Percentiles rank a stretch among this genome's conserved stretches.
Evolutionary conservation across 2,113 vertebrate genomes (phyloP).

Genomic region (Gadus macrocephalus): DNA sequence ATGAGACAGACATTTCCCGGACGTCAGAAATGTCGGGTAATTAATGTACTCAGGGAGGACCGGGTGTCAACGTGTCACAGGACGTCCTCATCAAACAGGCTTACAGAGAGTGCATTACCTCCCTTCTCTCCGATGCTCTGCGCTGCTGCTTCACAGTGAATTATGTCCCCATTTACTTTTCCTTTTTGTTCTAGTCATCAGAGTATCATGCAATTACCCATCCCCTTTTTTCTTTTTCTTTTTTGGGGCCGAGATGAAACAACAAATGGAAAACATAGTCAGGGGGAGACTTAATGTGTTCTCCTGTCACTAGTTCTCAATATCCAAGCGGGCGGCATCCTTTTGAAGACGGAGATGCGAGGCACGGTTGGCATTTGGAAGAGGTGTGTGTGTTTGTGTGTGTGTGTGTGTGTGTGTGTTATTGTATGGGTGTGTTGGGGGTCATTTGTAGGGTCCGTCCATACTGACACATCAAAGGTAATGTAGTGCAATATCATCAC

Average conservation of each 20-base stretch:
- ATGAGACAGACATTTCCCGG: slow-evolving; percentile 37
- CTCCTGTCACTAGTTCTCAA: too few relatives aligned
- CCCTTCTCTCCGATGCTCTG: slow-evolving; percentile 35
- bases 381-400: neutral
- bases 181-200: neutral
- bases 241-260: too few relatives aligned
- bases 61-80: slow-evolving; percentile 40
- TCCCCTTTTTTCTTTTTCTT: too few relatives aligned
- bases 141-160: slow-evolving; percentile 22
- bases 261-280: too few relatives aligned
- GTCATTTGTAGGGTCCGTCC: slow-evolving; percentile 12
- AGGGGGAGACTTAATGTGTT: too few relatives aligned
- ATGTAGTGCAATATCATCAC: slow-evolving; percentile 33
- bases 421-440: neutral
- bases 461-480: slow-evolving; percentile 43
- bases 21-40: slow-evolving; percentile 44
- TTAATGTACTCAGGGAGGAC: slow-evolving; percentile 34
- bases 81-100: slow-evolving; percentile 28
- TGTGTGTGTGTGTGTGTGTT: neutral
- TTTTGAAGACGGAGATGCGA: too few relatives aligned
- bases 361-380: neutral
- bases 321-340: too few relatives aligned
- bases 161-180: slow-evolving; percentile 15
- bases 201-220: too few relatives aligned
- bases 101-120: slow-evolving; percentile 17